Evolutionary conservation across 1,140 invertebrate genomes (phyloP), one percentile per base, ranked within the genome.

Genomic region (Xylocopa sonorina): DNA sequence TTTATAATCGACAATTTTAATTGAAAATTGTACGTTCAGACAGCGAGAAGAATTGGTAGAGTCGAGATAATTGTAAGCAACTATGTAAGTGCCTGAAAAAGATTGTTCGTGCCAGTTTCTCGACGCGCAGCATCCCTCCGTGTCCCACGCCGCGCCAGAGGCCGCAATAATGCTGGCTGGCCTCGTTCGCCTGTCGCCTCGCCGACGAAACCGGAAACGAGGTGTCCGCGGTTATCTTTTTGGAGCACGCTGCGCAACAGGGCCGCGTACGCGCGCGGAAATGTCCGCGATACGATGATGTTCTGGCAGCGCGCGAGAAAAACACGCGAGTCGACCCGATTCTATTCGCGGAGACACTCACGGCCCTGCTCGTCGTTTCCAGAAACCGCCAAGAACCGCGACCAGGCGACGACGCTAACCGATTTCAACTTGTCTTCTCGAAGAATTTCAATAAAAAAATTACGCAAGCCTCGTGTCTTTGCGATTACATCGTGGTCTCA

Each of bases 181-280:
- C 83, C 78, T 76, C 63, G 78, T 85, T 84, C 63, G 76, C 81
- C 48, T 41, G 58, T 43, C 72, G 58, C n/a, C 48, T 27, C 51
- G 73, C 29, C 48, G 29, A 2, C 38, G 46, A 55, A 73, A 81
- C 83, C 72, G 83, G 83, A 85, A 85, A 87, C 85, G 76, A 87
- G 77, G 74, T 81, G 75, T 88, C 80, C 68, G 75, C 83, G 81
- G 87, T 89, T 89, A 89, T 89, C 88, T 89, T 89, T 89, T 88
- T 89, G 80, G 87, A 81, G 75, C 87, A 84, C 72, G 63, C 38
- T 32, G 55, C 18, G 38, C 73, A 55, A 67, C 63, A 83, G 67
- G 72, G 62, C 78, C 41, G 41, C 7, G 10, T n/a, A n/a, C n/a
- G n/a, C n/a, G n/a, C n/a, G n/a, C n/a, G n/a, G n/a, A n/a, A n/a